Base-by-base conservation (phyloP, 2,797 vertebrate genomes). In the Microctenopoma steveboyesi region DNA sequence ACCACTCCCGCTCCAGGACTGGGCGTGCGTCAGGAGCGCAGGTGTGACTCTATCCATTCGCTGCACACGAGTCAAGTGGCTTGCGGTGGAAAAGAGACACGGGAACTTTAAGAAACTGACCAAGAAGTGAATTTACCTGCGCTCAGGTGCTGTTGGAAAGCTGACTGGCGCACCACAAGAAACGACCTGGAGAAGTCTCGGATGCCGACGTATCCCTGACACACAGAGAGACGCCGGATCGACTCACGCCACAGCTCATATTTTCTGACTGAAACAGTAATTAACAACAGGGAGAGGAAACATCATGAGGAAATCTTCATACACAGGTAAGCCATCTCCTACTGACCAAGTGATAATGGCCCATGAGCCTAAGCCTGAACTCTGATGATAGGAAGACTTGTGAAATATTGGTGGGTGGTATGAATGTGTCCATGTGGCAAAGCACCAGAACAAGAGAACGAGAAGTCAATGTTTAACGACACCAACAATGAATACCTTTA, bases 251-350 rank as follows among this genome's bases (percentile, higher is more conserved):
- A 30, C 35, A 16, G 47, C 14, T 56, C 25, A 28, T 10, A 4
- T 12, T 69, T 35, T 48, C 1, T 64, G 28, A 49, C 0, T 52
- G 5, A 54, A 46, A 48, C 4, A 46, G 0, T 9, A 5, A 42
- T 18, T 0, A 13, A 40, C 42, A 9, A 59, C 46, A 1, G 22
- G 30, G 18, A 53, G 56, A 72, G 45, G 22, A 70, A 53, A 60
- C 69, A 61, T 51, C 79, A 92, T 92, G 91, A 91, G 27, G 88
- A 92, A 91, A 70, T 86, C 82, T 39, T 76, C 86, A 46, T 89
- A 85, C 57, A 30, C 84, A 91, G 89, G 91, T 92, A 55, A 76
- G 83, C 4, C 12, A 15, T 5, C 28, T 25, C 22, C 28, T 25
- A 49, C 8, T 7, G 27, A 35, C 18, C 30, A 47, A 10, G 12